Base-by-base conservation (phyloP, 1,140 invertebrate species). In the Brachionus plicatilis region DNA sequence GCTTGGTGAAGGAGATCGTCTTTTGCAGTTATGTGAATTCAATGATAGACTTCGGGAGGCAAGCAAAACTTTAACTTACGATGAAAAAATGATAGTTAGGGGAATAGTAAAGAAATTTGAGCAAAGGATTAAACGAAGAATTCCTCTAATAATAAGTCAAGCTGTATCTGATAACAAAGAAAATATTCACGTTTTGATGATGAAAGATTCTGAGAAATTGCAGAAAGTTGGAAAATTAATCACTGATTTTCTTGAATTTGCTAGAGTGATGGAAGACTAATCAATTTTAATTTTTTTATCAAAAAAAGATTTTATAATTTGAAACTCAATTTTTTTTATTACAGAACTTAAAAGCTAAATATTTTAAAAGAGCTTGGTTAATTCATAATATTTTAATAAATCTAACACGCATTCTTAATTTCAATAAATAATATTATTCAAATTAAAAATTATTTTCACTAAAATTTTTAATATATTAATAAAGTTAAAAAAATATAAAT, bases 11-110 rank as follows among this genome's bases (percentile, higher is more conserved):
- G 45, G 45, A 27, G 72, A 76, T 76, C 43, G 45, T 27, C 20
- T 76, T 27, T 14, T 76, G 9, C 43, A 76, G 6, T 76, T 76
- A 20, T 76, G 72, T 76, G 43, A 76, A 50, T 76, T 76, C 33
- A 47, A 76, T 27, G n/a, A 24, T 24, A 76, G 27, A 76, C 43
- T 76, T 12, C 24, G 27, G 17, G 72, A 47, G 6, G 20, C 47
- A 8, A 47, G 9, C 9, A 20, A 76, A 12, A 50, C 17, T 27
- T 50, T 76, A 53, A 50, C 43, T 11, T 4, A 6, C 7, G 43
- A 76, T 53, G 72, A 47, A 27, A 76, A 50, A 29, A 12, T 6
- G 11, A 14, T 14, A 20, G 17, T 76, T 5, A 53, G 14, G n/a
- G 11, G 43, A 24, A 27, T 76, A 11, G 24, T 76, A 41, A 76